Evolutionary conservation across 2,797 vertebrate genomes (phyloP), one percentile per base, ranked within the genome.

Genomic region (Sebastes variabilis): DNA sequence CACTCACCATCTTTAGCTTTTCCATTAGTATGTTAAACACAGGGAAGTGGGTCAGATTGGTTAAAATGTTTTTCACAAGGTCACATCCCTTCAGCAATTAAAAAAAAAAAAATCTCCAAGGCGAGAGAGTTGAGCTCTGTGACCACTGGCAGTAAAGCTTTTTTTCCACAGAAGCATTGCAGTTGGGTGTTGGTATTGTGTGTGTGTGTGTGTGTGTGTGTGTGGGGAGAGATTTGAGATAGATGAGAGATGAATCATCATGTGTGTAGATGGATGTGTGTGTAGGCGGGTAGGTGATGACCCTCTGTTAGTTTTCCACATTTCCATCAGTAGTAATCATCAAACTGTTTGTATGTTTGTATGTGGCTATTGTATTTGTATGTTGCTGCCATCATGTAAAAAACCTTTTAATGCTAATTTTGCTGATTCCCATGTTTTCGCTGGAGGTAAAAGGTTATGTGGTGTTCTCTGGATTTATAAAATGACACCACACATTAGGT

Each of bases 11-110:
- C 64, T 71, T 29, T 73, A 60, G 56, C 66, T 77, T 88, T 85
- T 74, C 72, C 52, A 72, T 88, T 80, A 72, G 77, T 75, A 81
- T 87, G 82, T 82, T 87, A 72, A 92, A 87, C 11, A 11, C 60
- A 59, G n/a, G 18, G 30, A 90, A 91, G n/a, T 82, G 77, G 83
- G 81, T 86, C 71, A 81, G 59, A 69, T 67, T 70, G 72, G 80
- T 11, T 36, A 42, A 85, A 77, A 66, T 24, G 5, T 78, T 72
- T 84, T 80, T 72, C 30, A 73, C 67, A 78, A 87, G 83, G 86
- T 87, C 81, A 73, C 20, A 66, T 81, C 60, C 60, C 25, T 80
- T 30, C 24, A 58, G 30, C 60, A 70, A 42, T 76, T 18, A 61
- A 72, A 32, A 55, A 18, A 58, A 68, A 58, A 61, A 49, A 52